Percentiles rank a stretch among this genome's conserved stretches.
phyloP scores from a whole-genome alignment of 2,797 vertebrate species.

The Myotis pilosus region DNA sequence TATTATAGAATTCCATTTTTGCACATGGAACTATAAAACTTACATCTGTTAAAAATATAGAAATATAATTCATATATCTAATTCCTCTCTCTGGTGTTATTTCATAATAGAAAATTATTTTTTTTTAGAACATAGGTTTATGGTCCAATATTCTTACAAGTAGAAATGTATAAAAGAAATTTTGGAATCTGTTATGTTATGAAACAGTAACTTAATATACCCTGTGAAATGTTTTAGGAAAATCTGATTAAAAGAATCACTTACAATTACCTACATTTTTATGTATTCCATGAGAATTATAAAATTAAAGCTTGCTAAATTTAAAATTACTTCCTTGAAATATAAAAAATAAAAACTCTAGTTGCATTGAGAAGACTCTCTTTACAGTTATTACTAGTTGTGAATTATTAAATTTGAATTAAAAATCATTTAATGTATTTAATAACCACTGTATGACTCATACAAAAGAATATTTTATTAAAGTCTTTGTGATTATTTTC shows the following conservation, averaged over 20 bases:
- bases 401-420: constrained; percentile 17
- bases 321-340: constrained; percentile 23
- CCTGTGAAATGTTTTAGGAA: neutral
- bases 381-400: neutral
- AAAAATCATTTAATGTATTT: neutral
- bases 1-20: neutral
- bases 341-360: neutral
- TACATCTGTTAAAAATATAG: neutral
- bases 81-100: neutral
- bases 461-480: neutral
- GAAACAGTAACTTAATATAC: neutral
- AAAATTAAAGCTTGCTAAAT: constrained; percentile 46
- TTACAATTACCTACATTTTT: neutral
- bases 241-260: constrained; percentile 41
- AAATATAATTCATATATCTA: neutral
- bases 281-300: constrained; percentile 17
- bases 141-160: neutral
- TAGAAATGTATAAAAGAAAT: constrained; percentile 5
- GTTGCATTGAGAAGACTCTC: neutral
- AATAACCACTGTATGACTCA: neutral
- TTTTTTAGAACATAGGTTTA: constrained; percentile 36
- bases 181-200: neutral
- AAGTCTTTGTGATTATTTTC: neutral
- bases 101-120: neutral
- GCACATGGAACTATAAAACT: neutral